Evolutionary conservation across 2,113 vertebrate genomes (phyloP), one percentile per base, ranked within the genome.

Genomic region (Anhinga rufa): DNA sequence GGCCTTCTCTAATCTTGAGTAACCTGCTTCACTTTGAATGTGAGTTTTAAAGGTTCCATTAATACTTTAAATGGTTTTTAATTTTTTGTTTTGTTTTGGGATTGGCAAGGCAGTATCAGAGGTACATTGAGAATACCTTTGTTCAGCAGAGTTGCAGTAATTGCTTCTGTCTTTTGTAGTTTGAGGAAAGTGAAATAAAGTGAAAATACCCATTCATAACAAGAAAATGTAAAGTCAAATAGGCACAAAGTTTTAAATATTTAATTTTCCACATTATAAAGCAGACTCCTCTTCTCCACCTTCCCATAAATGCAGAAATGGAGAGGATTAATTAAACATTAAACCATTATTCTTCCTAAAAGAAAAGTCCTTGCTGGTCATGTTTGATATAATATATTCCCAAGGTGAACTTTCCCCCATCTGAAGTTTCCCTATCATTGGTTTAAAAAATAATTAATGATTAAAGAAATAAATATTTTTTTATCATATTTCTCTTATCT

Each of bases 221-320:
- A 97, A 92, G 97, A 98, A 98, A 98, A 98, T 98, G 97, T 98
- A 93, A 98, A 98, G 97, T 98, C 98, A 97, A 97, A 94, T 97
- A 97, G 97, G 98, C 98, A 97, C 97, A 94, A 97, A 97, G 96
- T 92, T 97, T 98, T 98, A 98, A 98, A 98, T 98, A 98, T 98
- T 98, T 98, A 98, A 98, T 98, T 98, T 98, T 98, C 98, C 97
- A 98, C 98, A 97, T 98, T 98, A 98, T 97, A 98, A 98, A 98
- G 96, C 96, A 98, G 97, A 96, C 91, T 97, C 84, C 97, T 98
- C 94, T 97, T 97, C 92, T 98, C 93, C 44, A 55, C 91, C 86
- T 98, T 97, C 96, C 97, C 96, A 98, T 98, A 98, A 98, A 98
- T 96, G 96, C 96, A 97, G 97, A 98, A 98, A 98, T 97, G 97